A percentile compares a stretch with the other conserved stretches of the same genome.
Conservation (phyloP, 2,888 invertebrate species). For the Uropetala carovei region DNA sequence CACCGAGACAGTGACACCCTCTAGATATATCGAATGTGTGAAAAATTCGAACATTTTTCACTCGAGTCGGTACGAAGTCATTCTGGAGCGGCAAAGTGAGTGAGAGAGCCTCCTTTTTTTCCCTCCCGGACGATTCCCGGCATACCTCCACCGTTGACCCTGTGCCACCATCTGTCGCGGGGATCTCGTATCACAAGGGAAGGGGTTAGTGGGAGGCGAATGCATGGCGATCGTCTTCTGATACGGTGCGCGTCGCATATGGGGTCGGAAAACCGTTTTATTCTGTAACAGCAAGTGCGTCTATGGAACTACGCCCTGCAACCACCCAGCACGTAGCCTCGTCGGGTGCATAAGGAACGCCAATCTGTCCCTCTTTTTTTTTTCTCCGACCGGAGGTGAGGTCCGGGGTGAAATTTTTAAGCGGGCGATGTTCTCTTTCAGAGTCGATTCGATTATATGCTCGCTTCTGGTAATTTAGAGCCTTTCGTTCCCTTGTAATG, state of each 20-base stretch:
- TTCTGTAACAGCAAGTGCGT: conserved; percentile 58
- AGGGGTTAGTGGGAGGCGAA: neutral
- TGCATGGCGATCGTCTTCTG: conserved; percentile 37
- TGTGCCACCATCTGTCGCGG: conserved; percentile 47
- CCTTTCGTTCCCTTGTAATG: neutral
- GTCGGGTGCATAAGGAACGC: conserved; percentile 11
- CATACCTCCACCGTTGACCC: conserved; percentile 43
- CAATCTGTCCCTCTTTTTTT: neutral
- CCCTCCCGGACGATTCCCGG: neutral
- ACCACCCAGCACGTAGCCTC: neutral
- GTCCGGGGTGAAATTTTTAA: neutral
- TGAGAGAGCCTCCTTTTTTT: conserved; percentile 67
- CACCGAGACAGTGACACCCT: too few relatives aligned
- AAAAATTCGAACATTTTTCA: too few relatives aligned
- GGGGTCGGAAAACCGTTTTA: conserved; percentile 49
- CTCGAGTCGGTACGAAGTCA: neutral
- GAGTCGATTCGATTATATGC: neutral
- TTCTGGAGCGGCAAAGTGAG: too few relatives aligned
- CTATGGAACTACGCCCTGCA: neutral
- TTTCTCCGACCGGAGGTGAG: neutral
- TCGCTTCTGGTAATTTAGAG: neutral
- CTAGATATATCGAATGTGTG: too few relatives aligned
- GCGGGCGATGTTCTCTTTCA: neutral
- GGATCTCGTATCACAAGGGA: conserved; percentile 39
- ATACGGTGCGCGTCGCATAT: conserved; percentile 58